Conservation (phyloP, 2,113 vertebrate genomes). For the Martes martes region DNA sequence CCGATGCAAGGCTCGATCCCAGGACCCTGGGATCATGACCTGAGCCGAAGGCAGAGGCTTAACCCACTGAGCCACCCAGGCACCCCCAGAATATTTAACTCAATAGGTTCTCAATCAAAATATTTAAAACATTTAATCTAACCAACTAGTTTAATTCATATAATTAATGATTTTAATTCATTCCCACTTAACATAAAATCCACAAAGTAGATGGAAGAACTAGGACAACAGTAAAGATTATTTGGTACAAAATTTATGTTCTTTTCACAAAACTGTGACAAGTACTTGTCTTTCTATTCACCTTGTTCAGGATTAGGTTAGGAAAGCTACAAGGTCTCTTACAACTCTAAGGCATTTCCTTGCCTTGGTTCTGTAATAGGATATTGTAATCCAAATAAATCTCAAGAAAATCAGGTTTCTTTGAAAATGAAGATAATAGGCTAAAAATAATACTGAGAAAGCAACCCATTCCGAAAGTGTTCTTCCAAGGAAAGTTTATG, state of each 20-base stretch:
- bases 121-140: neutral
- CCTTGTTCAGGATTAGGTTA: neutral
- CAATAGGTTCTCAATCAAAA: neutral
- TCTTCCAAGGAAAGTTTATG: neutral
- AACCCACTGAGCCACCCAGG: too few relatives aligned
- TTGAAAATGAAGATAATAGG: slow-evolving; percentile 20
- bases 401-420: neutral
- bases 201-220: neutral
- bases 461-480: neutral
- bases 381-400: slow-evolving; percentile 20
- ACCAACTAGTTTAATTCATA: neutral
- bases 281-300: neutral
- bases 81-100: neutral
- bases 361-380: neutral
- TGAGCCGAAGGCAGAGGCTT: too few relatives aligned
- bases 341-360: neutral
- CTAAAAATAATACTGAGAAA: neutral
- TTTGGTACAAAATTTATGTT: neutral
- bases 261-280: neutral
- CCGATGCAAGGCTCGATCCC: too few relatives aligned
- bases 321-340: neutral
- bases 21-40: too few relatives aligned
- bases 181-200: neutral
- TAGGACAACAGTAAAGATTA: neutral
- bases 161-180: neutral